A percentile compares a stretch with the other conserved stretches of the same genome.
Conservation (phyloP, 2,888 invertebrate genomes). For the Peribatodes rhomboidaria region DNA sequence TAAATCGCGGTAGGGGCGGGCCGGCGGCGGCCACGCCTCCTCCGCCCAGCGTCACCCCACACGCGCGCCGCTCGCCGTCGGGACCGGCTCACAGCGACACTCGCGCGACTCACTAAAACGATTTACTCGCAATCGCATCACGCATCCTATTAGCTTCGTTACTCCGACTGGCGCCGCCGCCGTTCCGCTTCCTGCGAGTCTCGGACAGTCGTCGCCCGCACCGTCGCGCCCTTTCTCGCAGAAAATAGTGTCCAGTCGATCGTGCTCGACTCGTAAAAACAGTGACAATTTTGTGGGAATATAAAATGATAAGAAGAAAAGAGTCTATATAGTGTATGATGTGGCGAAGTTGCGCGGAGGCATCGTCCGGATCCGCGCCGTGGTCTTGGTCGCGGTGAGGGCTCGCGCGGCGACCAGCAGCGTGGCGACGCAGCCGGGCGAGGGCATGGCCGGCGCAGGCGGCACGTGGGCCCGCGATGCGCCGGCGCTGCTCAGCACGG, state of each 20-base stretch:
- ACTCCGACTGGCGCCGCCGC: conserved; percentile 35
- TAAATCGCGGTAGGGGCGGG: conserved; percentile 74
- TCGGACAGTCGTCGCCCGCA: background rate
- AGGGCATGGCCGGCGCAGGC: conserved; percentile 73
- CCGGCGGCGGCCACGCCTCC: conserved; percentile 65
- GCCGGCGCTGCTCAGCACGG: conserved; percentile 82
- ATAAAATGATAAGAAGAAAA: conserved; percentile 48
- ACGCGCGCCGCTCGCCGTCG: conserved; percentile 50
- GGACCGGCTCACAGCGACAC: conserved; percentile 39
- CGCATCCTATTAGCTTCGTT: conserved; percentile 67
- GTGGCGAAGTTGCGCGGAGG: conserved; percentile 43
- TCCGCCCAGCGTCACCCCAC: conserved; percentile 60
- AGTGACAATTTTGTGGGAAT: conserved; percentile 1
- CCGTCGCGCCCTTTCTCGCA: background rate
- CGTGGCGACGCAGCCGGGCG: conserved; percentile 71
- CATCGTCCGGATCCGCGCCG: conserved; percentile 43
- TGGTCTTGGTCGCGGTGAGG: conserved; percentile 38
- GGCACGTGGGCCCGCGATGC: conserved; percentile 76
- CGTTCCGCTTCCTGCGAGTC: conserved; percentile 24
- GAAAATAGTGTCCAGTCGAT: conserved; percentile 9
- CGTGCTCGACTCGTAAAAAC: conserved; percentile 26
- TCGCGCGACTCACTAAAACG: conserved; percentile 73
- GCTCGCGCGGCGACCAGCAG: conserved; percentile 52
- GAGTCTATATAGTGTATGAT: conserved; percentile 51
- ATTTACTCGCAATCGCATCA: conserved; percentile 82